A percentile compares a stretch with the other conserved stretches of the same genome.
Evolutionary conservation across 2,113 vertebrate genomes (phyloP).

Genomic region (Silurus glanis): DNA sequence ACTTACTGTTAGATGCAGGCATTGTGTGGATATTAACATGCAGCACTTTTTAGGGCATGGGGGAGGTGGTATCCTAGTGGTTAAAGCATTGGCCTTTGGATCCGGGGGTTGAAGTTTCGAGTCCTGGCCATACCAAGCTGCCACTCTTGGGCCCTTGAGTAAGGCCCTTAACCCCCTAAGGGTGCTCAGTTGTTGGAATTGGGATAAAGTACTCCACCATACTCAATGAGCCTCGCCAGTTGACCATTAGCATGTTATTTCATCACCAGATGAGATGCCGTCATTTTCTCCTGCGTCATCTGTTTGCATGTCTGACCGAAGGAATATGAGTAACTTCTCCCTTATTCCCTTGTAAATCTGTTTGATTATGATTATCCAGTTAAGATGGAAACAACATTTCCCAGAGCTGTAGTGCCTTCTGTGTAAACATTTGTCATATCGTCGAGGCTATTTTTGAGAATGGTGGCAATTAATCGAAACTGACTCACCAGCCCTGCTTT

Average conservation of each 20-base stretch:
- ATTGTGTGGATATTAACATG: not conserved
- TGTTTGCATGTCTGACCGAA: constrained; percentile 22
- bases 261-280: not conserved
- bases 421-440: constrained; percentile 26
- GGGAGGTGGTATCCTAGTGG: too few relatives aligned
- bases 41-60: too few relatives aligned
- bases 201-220: too few relatives aligned
- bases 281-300: constrained; percentile 14
- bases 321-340: constrained; percentile 6
- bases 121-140: too few relatives aligned
- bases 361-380: constrained; percentile 6
- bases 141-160: too few relatives aligned
- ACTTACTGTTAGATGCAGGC: not conserved
- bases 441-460: constrained; percentile 27
- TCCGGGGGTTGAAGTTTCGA: too few relatives aligned
- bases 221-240: too few relatives aligned
- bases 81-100: too few relatives aligned
- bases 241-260: not conserved
- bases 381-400: constrained; percentile 30
- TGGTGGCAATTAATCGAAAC: not conserved
- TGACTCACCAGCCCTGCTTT: constrained; percentile 27
- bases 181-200: too few relatives aligned
- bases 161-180: too few relatives aligned
- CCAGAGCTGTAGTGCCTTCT: constrained; percentile 22
- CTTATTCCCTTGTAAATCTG: not conserved